These are phyloP conservation scores for Carposina sasakii DNA, from an alignment of 1,140 invertebrate genomes.

Conservation along the genomic window DNA sequence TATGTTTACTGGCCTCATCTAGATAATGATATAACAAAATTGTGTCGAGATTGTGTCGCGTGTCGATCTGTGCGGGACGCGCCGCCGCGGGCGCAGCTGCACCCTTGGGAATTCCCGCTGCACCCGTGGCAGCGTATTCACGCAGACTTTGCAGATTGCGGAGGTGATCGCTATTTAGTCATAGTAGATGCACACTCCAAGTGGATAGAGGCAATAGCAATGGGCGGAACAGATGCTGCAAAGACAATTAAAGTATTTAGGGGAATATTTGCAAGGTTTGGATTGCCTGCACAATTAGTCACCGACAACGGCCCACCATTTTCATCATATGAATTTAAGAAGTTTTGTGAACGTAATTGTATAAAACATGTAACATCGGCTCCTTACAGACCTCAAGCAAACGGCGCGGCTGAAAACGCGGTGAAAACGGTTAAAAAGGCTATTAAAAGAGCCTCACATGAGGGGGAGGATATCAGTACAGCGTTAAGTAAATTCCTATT, in stretches of 20 bases:
- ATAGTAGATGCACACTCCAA: conserved; percentile 9
- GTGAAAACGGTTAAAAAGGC: conserved; percentile 37
- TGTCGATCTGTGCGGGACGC: conserved; percentile 9
- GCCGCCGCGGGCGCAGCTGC: conserved; percentile 9
- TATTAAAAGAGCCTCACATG: conserved; percentile 20
- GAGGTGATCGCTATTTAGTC: background rate
- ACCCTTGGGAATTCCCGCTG: conserved; percentile 15
- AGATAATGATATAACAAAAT: conserved; percentile 39
- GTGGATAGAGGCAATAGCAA: conserved; percentile 2
- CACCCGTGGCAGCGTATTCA: conserved; percentile 17
- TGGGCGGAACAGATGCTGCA: background rate
- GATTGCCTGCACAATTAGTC: conserved; percentile 23
- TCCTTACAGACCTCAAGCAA: conserved; percentile 31
- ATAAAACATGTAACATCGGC: conserved; percentile 26
- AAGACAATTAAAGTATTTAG: conserved; percentile 1
- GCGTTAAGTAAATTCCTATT: conserved; percentile 1
- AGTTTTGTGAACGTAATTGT: conserved; percentile 21
- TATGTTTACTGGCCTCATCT: conserved; percentile 58
- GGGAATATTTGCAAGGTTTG: conserved; percentile 13
- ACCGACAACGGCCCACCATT: conserved; percentile 27
- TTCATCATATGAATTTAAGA: conserved; percentile 18
- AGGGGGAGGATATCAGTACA: background rate
- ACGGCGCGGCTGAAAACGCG: conserved; percentile 34
- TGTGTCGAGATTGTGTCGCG: conserved; percentile 3
- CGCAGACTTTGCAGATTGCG: conserved; percentile 16